Evolutionary conservation across 2,113 vertebrate genomes (phyloP).

Genomic region (Nerophis lumbriciformis): DNA sequence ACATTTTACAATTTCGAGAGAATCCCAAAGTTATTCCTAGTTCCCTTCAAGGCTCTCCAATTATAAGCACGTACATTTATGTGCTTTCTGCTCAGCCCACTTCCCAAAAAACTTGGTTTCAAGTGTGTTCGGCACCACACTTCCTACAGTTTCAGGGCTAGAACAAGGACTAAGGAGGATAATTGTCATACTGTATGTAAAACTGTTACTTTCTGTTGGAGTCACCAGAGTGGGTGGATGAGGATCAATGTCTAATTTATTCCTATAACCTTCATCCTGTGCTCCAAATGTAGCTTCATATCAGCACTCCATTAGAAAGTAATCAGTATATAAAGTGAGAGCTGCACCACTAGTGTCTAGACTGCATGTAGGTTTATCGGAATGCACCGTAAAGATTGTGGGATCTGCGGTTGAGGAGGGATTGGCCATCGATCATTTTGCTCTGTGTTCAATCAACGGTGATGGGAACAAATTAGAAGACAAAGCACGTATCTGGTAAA

Average conservation of each 20-base stretch:
- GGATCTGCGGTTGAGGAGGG: slow-evolving; percentile 11
- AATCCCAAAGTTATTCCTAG: no score
- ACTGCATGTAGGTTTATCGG: slow-evolving; percentile 65
- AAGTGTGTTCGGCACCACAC: no score
- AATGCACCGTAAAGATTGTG: slow-evolving; percentile 58
- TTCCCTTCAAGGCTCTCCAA: no score
- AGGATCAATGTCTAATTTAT: background rate
- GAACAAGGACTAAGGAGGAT: no score
- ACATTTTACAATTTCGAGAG: no score
- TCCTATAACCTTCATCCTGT: slow-evolving; percentile 38
- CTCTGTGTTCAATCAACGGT: slow-evolving; percentile 60
- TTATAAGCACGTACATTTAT: no score
- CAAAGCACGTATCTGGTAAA: slow-evolving; percentile 61
- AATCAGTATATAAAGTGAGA: slow-evolving; percentile 34
- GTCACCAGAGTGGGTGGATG: background rate
- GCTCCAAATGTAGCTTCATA: slow-evolving; percentile 62
- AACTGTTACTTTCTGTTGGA: slow-evolving; percentile 24
- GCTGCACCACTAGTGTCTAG: slow-evolving; percentile 53
- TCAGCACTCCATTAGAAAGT: slow-evolving; percentile 63
- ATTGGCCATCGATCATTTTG: slow-evolving; percentile 57
- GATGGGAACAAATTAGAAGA: slow-evolving; percentile 65
- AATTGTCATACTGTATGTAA: slow-evolving; percentile 2
- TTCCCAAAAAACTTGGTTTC: no score
- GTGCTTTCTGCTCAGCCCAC: no score
- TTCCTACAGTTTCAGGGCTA: no score